phyloP scores from a whole-genome alignment of 2,888 invertebrate genomes.

The Drosophila anceps region DNA sequence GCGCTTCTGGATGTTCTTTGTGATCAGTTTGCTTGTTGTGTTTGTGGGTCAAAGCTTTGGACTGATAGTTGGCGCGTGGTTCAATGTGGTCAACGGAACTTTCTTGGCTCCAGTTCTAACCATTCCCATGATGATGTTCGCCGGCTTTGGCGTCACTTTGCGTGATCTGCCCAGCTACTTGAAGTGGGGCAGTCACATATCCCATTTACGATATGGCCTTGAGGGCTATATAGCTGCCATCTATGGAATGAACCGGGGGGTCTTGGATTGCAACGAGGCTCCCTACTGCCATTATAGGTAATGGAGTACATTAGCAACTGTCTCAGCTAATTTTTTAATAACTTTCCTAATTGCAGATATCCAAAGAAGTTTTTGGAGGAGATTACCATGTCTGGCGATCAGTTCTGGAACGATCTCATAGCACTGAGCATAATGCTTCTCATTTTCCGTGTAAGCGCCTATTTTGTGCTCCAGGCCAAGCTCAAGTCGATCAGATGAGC shows the following conservation, averaged over 20 bases:
- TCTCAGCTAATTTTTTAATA: not conserved
- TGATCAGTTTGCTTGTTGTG: constrained; percentile 92
- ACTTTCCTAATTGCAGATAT: constrained; percentile 86
- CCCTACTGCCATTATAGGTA: constrained; percentile 92
- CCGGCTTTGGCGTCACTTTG: constrained; percentile 96
- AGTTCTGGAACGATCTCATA: constrained; percentile 93
- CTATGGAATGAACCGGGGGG: constrained; percentile 92
- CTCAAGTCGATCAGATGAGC: constrained; percentile 86
- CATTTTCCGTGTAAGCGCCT: constrained; percentile 89
- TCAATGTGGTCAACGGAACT: constrained; percentile 95
- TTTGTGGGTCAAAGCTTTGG: constrained; percentile 97
- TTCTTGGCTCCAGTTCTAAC: constrained; percentile 96
- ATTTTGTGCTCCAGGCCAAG: constrained; percentile 91
- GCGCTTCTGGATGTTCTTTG: constrained; percentile 94
- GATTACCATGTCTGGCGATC: constrained; percentile 92
- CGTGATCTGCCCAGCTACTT: constrained; percentile 94
- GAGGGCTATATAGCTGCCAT: constrained; percentile 94
- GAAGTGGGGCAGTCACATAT: constrained; percentile 96
- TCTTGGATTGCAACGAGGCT: constrained; percentile 91
- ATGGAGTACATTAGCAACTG: not conserved
- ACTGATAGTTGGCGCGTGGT: constrained; percentile 95
- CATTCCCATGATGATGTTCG: constrained; percentile 98
- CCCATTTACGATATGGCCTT: constrained; percentile 95
- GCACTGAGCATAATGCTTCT: constrained; percentile 90
- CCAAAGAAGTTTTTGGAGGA: constrained; percentile 93